A percentile compares a stretch with the other conserved stretches of the same genome.
These are phyloP conservation scores for Geococcyx californianus DNA, from an alignment of 2,113 vertebrate genomes.

Conservation along the genomic window DNA sequence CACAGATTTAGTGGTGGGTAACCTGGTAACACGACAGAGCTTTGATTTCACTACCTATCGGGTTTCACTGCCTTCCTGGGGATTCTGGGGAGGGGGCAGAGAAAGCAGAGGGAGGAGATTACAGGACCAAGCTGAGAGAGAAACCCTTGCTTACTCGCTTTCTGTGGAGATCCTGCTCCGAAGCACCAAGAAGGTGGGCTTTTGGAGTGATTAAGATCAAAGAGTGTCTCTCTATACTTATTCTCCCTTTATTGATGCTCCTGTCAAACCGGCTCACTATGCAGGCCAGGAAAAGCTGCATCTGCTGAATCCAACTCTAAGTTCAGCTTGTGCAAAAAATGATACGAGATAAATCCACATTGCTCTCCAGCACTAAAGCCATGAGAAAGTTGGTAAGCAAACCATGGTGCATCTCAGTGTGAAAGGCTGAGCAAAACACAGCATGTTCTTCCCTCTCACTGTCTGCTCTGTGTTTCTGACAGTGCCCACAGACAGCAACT, in stretches of 20 bases:
- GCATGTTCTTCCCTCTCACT: background rate
- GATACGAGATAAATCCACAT: slow-evolving; percentile 18
- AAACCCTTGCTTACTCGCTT: background rate
- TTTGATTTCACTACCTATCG: background rate
- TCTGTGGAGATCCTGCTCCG: background rate
- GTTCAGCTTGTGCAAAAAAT: slow-evolving; percentile 47
- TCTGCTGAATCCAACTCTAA: background rate
- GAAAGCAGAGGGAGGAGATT: background rate
- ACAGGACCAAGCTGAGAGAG: background rate
- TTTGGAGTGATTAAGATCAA: background rate
- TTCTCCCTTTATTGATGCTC: slow-evolving; percentile 47
- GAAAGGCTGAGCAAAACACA: slow-evolving; percentile 44
- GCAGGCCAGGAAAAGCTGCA: slow-evolving; percentile 46
- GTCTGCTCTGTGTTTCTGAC: background rate
- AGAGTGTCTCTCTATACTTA: slow-evolving; percentile 7
- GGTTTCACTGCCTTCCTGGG: background rate
- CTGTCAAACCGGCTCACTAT: slow-evolving; percentile 56
- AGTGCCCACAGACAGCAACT: background rate
- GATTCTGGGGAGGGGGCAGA: background rate
- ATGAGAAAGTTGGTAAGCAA: slow-evolving; percentile 38
- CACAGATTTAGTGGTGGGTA: slow-evolving; percentile 8
- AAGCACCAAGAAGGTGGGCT: background rate
- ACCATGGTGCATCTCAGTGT: slow-evolving; percentile 26
- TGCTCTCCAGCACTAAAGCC: background rate
- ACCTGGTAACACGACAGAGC: slow-evolving; percentile 14